phyloP scores from a whole-genome alignment of 2,888 invertebrate species.

The Cheilosia grossa region DNA sequence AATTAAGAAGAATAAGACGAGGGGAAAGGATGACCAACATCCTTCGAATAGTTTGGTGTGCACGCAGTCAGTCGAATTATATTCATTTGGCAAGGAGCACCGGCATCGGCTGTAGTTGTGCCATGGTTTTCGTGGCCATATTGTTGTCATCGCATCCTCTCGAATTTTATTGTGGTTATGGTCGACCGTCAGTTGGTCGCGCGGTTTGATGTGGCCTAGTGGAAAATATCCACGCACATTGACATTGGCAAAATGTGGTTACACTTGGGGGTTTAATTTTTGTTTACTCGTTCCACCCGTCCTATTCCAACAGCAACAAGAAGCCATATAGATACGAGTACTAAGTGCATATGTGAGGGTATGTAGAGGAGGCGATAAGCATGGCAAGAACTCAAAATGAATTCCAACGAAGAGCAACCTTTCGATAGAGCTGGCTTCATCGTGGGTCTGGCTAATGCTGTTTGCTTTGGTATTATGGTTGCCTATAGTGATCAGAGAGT shows the following conservation, averaged over 20 bases:
- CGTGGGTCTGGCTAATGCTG: background rate
- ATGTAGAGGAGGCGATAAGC: slow-evolving; percentile 5
- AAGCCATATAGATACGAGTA: slow-evolving; percentile 10
- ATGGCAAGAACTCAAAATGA: slow-evolving; percentile 15
- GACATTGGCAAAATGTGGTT: slow-evolving; percentile 56
- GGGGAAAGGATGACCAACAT: slow-evolving; percentile 51
- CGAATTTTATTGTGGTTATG: slow-evolving; percentile 59
- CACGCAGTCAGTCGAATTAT: slow-evolving; percentile 51
- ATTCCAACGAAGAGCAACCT: slow-evolving; percentile 39
- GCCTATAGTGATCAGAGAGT: slow-evolving; percentile 10
- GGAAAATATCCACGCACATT: slow-evolving; percentile 49
- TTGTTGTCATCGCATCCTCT: slow-evolving; percentile 63
- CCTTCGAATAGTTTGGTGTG: slow-evolving; percentile 55
- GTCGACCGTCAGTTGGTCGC: slow-evolving; percentile 43
- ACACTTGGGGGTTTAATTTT: slow-evolving; percentile 15
- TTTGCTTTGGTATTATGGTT: slow-evolving; percentile 35
- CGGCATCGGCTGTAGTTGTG: slow-evolving; percentile 9
- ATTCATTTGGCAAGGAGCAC: slow-evolving; percentile 40
- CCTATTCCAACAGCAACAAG: slow-evolving; percentile 11
- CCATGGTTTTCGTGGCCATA: slow-evolving; percentile 56
- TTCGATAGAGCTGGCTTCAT: slow-evolving; percentile 11
- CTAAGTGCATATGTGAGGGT: background rate
- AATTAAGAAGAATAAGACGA: slow-evolving; percentile 56
- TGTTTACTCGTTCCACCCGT: background rate
- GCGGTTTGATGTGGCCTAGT: slow-evolving; percentile 32